phyloP scores from a whole-genome alignment of 2,797 vertebrate species.

The Caiman crocodilus region DNA sequence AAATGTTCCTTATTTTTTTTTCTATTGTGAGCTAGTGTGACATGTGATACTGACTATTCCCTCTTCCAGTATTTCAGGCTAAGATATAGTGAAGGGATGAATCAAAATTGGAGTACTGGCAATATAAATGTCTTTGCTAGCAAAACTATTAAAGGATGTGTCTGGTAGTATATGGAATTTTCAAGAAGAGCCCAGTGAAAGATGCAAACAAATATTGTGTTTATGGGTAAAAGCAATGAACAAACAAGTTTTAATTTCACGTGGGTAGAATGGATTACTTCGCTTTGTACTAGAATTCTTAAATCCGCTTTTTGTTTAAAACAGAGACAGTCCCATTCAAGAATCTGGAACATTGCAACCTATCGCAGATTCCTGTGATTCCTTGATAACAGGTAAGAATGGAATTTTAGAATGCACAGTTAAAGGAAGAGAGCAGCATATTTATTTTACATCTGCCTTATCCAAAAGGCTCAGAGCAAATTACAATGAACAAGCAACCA shows the following conservation, averaged over 20 bases:
- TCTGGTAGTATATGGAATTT: not conserved
- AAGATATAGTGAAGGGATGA: not conserved
- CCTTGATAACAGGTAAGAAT: slow-evolving; percentile 75
- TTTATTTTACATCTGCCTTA: no score
- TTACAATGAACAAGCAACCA: no score
- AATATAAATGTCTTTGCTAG: not conserved
- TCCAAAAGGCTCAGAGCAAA: no score
- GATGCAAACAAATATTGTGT: not conserved
- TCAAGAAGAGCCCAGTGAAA: not conserved
- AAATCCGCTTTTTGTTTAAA: slow-evolving; percentile 60
- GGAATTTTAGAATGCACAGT: not conserved
- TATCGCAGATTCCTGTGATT: slow-evolving; percentile 36
- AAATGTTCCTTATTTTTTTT: not conserved
- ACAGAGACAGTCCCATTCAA: slow-evolving; percentile 54
- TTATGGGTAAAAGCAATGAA: not conserved
- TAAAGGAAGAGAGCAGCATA: not conserved
- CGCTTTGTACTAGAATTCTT: slow-evolving; percentile 9
- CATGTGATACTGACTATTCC: not conserved
- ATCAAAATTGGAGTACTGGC: not conserved
- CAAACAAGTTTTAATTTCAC: not conserved
- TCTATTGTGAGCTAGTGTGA: not conserved
- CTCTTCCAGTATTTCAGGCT: not conserved
- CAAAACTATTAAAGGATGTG: not conserved
- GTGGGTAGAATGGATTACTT: not conserved
- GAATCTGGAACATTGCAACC: slow-evolving; percentile 44